Conservation (phyloP, 2,888 invertebrate genomes). For the Spicauda simplicius region DNA sequence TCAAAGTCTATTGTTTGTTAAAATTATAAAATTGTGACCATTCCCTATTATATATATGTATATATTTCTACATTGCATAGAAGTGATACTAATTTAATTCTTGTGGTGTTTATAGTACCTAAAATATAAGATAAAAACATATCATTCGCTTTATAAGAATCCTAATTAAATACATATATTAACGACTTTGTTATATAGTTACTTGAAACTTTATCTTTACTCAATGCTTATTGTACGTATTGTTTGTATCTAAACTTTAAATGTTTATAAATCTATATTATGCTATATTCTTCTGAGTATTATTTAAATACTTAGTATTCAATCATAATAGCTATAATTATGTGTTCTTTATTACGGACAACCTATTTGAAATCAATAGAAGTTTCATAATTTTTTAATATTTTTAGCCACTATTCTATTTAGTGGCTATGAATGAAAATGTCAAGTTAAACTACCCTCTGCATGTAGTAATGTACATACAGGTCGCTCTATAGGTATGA, state of each 20-base stretch:
- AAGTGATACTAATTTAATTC: slow-evolving; percentile 70
- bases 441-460: too few species aligned
- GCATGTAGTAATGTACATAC: too few species aligned
- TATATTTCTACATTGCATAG: slow-evolving; percentile 48
- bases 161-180: slow-evolving; percentile 50
- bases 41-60: slow-evolving; percentile 53
- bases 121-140: slow-evolving; percentile 76
- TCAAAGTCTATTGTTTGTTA: slow-evolving; percentile 6
- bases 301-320: not conserved
- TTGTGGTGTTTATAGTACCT: slow-evolving; percentile 47
- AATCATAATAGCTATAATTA: not conserved
- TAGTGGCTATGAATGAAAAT: too few species aligned
- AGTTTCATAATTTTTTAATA: too few species aligned
- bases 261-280: slow-evolving; percentile 25
- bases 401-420: too few species aligned
- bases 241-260: slow-evolving; percentile 11
- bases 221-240: slow-evolving; percentile 27
- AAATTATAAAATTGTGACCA: slow-evolving; percentile 49
- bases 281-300: slow-evolving; percentile 13
- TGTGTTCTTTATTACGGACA: not conserved
- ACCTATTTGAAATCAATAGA: not conserved
- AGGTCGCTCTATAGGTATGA: too few species aligned
- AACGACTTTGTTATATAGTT: slow-evolving; percentile 27
- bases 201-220: slow-evolving; percentile 25
- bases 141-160: slow-evolving; percentile 84